phyloP scores from a whole-genome alignment of 2,797 vertebrate species.

The Gastrophryne carolinensis region DNA sequence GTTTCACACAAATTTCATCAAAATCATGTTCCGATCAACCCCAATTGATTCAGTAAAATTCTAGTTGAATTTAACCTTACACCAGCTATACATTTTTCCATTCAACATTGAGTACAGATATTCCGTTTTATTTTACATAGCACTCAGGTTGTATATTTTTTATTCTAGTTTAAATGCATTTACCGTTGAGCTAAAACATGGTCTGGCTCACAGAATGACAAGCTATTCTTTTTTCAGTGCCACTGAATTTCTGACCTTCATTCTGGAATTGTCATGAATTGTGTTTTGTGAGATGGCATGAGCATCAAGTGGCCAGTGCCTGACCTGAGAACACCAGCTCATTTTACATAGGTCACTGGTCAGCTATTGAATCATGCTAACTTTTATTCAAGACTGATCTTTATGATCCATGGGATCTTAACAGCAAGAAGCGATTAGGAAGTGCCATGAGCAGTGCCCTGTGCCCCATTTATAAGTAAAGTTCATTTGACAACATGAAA shows the following conservation, averaged over 20 bases:
- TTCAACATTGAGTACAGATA: too few relatives aligned
- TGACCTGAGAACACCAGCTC: constrained; percentile 8
- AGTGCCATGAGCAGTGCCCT: not conserved
- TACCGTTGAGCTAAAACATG: not conserved
- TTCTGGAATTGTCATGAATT: not conserved
- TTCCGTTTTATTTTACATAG: too few relatives aligned
- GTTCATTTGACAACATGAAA: too few relatives aligned
- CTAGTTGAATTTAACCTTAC: too few relatives aligned
- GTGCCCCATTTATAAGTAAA: too few relatives aligned
- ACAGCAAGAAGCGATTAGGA: constrained; percentile 30
- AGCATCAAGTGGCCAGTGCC: constrained; percentile 1
- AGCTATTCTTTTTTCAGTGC: not conserved
- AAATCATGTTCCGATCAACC: too few relatives aligned
- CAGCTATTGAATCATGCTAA: not conserved
- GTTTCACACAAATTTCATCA: too few relatives aligned
- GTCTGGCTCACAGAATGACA: not conserved
- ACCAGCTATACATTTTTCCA: too few relatives aligned
- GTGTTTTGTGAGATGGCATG: constrained; percentile 6
- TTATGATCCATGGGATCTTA: not conserved
- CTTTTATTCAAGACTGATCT: constrained; percentile 8
- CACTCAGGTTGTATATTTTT: too few relatives aligned
- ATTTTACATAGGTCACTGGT: constrained; percentile 21
- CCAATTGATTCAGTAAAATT: too few relatives aligned
- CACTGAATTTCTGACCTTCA: constrained; percentile 7
- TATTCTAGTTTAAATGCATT: too few relatives aligned